Evolutionary conservation across 1,140 invertebrate genomes (phyloP).

Genomic region (fruit fly (Drosophila melanogaster)): DNA sequence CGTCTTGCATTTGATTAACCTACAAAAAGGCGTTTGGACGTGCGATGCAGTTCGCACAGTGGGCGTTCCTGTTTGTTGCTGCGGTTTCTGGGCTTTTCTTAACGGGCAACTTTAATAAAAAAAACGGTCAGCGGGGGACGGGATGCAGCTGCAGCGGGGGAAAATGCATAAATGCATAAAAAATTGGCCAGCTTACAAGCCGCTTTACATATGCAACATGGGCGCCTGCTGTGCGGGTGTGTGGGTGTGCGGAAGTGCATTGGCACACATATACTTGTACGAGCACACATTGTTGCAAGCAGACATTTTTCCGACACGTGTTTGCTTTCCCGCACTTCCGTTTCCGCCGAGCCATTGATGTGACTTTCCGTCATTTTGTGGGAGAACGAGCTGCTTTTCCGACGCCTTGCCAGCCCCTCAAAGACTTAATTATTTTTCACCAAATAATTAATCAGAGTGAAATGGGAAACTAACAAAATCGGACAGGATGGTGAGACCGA

Average conservation of each 20-base stretch:
- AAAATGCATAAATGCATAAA: constrained; percentile 82
- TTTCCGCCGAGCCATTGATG: constrained; percentile 50
- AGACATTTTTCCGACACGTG: constrained; percentile 73
- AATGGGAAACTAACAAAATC: constrained; percentile 8
- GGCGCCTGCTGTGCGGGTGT: constrained; percentile 7
- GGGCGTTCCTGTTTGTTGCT: constrained; percentile 33
- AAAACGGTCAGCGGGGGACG: constrained; percentile 7
- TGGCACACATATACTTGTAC: constrained; percentile 30
- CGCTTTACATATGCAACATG: constrained; percentile 74
- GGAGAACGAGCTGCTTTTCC: background rate
- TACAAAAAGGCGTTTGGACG: constrained; percentile 59
- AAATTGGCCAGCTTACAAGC: constrained; percentile 80
- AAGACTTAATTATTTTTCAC: constrained; percentile 30
- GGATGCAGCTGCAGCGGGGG: constrained; percentile 19
- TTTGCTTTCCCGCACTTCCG: constrained; percentile 70
- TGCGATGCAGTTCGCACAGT: constrained; percentile 29
- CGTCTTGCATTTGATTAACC: constrained; percentile 79
- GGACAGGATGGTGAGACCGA: background rate
- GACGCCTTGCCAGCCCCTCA: background rate
- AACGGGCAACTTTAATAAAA: constrained; percentile 65
- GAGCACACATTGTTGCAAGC: constrained; percentile 55
- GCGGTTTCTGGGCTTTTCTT: constrained; percentile 58
- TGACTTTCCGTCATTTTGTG: constrained; percentile 14
- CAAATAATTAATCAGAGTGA: background rate
- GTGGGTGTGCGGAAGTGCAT: constrained; percentile 15